Percentiles rank a stretch among this genome's conserved stretches.
Conservation (phyloP, 2,888 invertebrate species). For the Pharmacophagus antenor region DNA sequence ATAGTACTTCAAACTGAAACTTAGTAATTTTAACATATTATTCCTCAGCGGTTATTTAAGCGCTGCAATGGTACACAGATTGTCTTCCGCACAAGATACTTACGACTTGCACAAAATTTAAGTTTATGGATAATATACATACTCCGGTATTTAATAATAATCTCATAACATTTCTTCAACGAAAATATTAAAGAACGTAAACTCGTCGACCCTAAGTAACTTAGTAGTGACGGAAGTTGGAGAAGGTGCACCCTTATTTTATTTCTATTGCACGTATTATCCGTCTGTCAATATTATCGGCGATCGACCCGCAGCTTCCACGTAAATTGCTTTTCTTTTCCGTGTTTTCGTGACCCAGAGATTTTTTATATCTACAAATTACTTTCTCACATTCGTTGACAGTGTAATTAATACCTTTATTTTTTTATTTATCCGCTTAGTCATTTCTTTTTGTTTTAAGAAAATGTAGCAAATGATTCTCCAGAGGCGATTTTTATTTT, state of each 20-base stretch:
- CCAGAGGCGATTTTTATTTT: too few species aligned
- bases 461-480: too few species aligned
- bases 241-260: slow-evolving; percentile 44
- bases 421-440: too few species aligned
- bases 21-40: neutral
- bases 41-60: neutral
- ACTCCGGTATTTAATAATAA: too few species aligned
- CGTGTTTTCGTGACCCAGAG: slow-evolving; percentile 40
- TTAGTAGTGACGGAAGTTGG: slow-evolving; percentile 44
- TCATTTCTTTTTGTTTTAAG: too few species aligned
- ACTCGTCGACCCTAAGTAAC: slow-evolving; percentile 43
- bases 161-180: too few species aligned
- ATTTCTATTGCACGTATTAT: slow-evolving; percentile 65
- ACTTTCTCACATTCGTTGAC: neutral
- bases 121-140: too few species aligned
- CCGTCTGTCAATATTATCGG: slow-evolving; percentile 71
- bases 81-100: too few species aligned
- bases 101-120: too few species aligned
- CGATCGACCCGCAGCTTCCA: slow-evolving; percentile 53
- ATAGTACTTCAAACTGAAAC: neutral
- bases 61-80: too few species aligned
- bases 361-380: slow-evolving; percentile 40
- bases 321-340: slow-evolving; percentile 57
- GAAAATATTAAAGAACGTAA: neutral
- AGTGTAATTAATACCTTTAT: neutral